Evolutionary conservation across 92 coral and sea anemone genomes (phyloP), one percentile per base, ranked within the genome.

Genomic region (Virgularia gustaviana): DNA sequence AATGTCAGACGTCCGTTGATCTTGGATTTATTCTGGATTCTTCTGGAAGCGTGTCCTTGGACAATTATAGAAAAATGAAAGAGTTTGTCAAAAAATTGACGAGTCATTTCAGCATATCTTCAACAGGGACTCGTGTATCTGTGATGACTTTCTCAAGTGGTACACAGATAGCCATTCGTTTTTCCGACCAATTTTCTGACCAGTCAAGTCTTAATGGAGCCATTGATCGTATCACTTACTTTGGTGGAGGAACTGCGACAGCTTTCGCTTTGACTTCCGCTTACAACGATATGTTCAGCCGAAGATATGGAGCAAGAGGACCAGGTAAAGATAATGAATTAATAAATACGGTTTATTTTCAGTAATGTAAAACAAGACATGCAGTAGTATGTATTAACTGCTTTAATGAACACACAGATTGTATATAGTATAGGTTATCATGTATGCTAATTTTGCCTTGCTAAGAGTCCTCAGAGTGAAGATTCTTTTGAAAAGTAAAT

Each of bases 21-120:
- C 47, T 62, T 36, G 70, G 70, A n/a, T 62, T 62, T 49, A 41
- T 62, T 30, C 42, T 62, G 70, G 70, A 62, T 11, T 34, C 27
- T n/a, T 62, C 44, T 2, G 70, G 70, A 32, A 62, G 70, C 25
- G 47, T 62, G 44, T 35, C 70, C 23, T 16, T 30, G 6, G n/a
- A 49, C 10, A 35, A 62, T 41, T 62, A 27, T 31, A 44, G 37
- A 19, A 62, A 35, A 35, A 62, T 62, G 70, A 62, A 62, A 35
- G 18, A 44, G 13, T 62, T 62, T 18, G 70, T 62, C 5, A 47
- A 47, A 25, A 25, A 47, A 4, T 25, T 47, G 5, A 47, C 55
- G 6, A 47, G 22, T 25, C 22, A 15, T 47, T 47, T 47, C 18
- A 47, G 20, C 15, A 47, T 47, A 47, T 47, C 55, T 4, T 15